Percentiles rank a stretch among this genome's conserved stretches.
Evolutionary conservation across 2,888 invertebrate species (phyloP).

Genomic region (Glyphotaelius pellucidus): DNA sequence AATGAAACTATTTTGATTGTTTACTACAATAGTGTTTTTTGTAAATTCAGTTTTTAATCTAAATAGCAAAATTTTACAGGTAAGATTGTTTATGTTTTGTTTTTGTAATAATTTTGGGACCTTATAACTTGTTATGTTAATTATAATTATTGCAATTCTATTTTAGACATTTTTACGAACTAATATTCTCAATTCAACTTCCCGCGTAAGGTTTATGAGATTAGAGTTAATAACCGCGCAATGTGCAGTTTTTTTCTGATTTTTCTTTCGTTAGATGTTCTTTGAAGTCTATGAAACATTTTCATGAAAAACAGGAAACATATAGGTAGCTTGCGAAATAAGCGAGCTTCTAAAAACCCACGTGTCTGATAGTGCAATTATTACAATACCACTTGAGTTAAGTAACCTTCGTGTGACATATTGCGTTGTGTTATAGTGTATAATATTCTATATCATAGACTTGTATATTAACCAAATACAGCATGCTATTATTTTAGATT

Average conservation of each 20-base stretch:
- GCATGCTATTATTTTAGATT: neutral
- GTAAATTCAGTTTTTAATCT: neutral
- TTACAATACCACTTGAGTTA: no score
- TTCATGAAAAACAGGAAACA: neutral
- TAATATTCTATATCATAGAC: neutral
- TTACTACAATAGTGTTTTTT: neutral
- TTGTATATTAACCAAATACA: neutral
- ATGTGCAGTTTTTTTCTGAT: neutral
- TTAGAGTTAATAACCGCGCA: neutral
- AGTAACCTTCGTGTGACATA: neutral
- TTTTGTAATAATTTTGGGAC: neutral
- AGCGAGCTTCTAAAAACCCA: neutral
- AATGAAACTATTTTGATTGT: neutral
- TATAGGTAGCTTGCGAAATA: neutral
- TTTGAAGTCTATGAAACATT: neutral
- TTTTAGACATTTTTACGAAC: neutral
- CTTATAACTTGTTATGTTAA: neutral
- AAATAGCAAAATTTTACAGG: neutral
- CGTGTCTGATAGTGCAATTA: neutral
- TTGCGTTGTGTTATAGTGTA: no score
- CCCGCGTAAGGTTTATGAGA: neutral
- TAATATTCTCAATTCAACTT: neutral
- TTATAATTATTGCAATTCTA: neutral
- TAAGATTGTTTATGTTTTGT: conserved; percentile 2
- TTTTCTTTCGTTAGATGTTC: neutral